These are phyloP conservation scores for Dysidea cf. avara DNA, from an alignment of 37 sponge, comb jelly and placozoan genomes.

Conservation along the genomic window DNA sequence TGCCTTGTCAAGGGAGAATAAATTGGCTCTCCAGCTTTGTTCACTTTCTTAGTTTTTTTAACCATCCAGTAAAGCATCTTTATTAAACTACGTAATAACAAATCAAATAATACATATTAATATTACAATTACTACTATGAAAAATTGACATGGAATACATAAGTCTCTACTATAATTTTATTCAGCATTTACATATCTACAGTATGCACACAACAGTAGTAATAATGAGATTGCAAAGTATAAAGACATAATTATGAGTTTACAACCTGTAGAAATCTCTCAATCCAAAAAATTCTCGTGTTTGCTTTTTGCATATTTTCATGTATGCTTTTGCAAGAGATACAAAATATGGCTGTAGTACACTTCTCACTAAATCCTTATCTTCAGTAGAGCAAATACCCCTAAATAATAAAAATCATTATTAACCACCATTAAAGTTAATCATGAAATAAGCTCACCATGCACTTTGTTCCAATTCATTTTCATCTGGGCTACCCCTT, in stretches of 20 bases:
- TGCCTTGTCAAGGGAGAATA: constrained; percentile 31
- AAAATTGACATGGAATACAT: no score
- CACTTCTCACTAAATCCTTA: constrained; percentile 34
- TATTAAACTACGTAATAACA: constrained; percentile 52
- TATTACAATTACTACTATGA: no score
- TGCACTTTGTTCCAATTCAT: constrained; percentile 79
- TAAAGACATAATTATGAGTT: no score
- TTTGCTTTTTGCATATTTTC: constrained; percentile 32
- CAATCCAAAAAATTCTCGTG: constrained; percentile 87
- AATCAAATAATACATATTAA: constrained; percentile 1
- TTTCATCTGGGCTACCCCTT: constrained; percentile 73
- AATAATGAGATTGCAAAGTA: no score
- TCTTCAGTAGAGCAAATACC: constrained; percentile 68
- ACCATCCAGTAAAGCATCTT: constrained; percentile 89
- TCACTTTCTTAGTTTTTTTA: constrained; percentile 15
- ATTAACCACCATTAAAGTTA: neutral
- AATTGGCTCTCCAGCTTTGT: no score
- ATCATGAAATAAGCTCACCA: constrained; percentile 4
- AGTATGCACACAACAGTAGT: no score
- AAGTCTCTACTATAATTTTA: no score
- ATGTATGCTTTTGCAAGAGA: constrained; percentile 71
- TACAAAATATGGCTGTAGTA: constrained; percentile 40
- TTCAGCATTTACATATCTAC: no score
- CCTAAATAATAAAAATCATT: neutral
- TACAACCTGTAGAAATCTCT: constrained; percentile 97